phyloP scores from a whole-genome alignment of 2,797 vertebrate species.

The Oceanodroma leucorhoa region DNA sequence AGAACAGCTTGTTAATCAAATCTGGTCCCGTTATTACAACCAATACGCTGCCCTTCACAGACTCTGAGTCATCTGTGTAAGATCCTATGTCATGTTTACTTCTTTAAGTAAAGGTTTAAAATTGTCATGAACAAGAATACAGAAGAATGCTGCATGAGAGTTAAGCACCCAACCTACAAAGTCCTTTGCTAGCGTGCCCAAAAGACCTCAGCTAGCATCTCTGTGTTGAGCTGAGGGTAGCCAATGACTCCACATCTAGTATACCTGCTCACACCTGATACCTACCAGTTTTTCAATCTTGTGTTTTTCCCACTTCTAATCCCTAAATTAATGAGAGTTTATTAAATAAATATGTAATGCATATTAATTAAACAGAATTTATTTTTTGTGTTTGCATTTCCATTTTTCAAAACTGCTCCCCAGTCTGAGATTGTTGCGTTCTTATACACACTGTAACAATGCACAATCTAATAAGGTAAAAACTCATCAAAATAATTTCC shows the following conservation, averaged over 20 bases:
- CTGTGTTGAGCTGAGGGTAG: not conserved
- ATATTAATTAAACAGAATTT: not conserved
- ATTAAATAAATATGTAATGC: not conserved
- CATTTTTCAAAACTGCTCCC: not conserved
- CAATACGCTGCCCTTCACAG: not conserved
- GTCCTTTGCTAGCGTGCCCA: rapidly evolving
- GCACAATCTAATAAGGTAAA: constrained; percentile 15
- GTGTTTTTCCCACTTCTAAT: not conserved
- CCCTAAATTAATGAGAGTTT: not conserved
- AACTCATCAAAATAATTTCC: constrained; percentile 53
- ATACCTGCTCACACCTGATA: not conserved
- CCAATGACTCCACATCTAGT: not conserved
- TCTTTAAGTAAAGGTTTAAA: not conserved
- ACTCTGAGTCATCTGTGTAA: not conserved
- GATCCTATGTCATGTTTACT: not conserved
- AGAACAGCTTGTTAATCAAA: not conserved
- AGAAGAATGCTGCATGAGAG: not conserved
- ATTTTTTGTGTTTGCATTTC: not conserved
- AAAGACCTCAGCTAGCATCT: not conserved
- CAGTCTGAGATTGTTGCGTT: not conserved
- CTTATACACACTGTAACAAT: not conserved
- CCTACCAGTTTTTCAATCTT: not conserved
- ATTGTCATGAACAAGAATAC: not conserved
- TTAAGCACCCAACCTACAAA: not conserved
- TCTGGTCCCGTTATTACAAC: not conserved